Evolutionary conservation across 2,797 vertebrate genomes (phyloP).

Genomic region (Gadopsis marmoratus): DNA sequence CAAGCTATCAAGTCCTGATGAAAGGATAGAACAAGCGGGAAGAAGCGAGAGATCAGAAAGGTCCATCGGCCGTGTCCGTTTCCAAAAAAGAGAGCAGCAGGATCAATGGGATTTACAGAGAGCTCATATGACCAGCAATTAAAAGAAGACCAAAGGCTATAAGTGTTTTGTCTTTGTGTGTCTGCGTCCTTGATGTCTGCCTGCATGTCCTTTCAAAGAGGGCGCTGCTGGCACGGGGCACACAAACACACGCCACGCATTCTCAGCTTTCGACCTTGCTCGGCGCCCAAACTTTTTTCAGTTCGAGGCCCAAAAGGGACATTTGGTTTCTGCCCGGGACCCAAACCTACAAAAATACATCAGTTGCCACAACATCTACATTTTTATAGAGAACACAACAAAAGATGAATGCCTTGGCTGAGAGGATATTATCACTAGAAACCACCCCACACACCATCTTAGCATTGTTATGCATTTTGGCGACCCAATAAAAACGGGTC

Average conservation of each 20-base stretch:
- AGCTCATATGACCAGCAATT: slow-evolving; percentile 60
- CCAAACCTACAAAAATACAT: too few relatives aligned
- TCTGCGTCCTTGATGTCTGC: slow-evolving; percentile 60
- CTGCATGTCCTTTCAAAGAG: slow-evolving; percentile 37
- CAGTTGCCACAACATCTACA: too few relatives aligned
- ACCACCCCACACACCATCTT: too few relatives aligned
- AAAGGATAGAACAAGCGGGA: slow-evolving; percentile 11
- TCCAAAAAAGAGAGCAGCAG: slow-evolving; percentile 44
- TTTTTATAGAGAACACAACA: too few relatives aligned
- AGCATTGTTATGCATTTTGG: too few relatives aligned
- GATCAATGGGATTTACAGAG: slow-evolving; percentile 62
- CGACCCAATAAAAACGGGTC: too few relatives aligned
- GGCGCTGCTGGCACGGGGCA: slow-evolving; percentile 32
- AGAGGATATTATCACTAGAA: too few relatives aligned
- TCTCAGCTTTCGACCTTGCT: slow-evolving; percentile 52
- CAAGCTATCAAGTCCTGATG: neutral
- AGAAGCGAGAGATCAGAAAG: slow-evolving; percentile 10
- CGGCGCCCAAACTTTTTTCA: too few relatives aligned
- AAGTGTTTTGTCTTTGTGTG: slow-evolving; percentile 33
- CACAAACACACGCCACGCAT: slow-evolving; percentile 45
- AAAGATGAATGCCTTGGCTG: too few relatives aligned
- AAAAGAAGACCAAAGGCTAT: slow-evolving; percentile 51
- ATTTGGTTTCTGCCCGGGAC: too few relatives aligned
- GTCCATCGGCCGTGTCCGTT: slow-evolving; percentile 29
- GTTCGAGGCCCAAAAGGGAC: too few relatives aligned